Evolutionary conservation across 2,888 invertebrate species (phyloP), one percentile per base, ranked within the genome.

Genomic region (Euplagia quadripunctaria): DNA sequence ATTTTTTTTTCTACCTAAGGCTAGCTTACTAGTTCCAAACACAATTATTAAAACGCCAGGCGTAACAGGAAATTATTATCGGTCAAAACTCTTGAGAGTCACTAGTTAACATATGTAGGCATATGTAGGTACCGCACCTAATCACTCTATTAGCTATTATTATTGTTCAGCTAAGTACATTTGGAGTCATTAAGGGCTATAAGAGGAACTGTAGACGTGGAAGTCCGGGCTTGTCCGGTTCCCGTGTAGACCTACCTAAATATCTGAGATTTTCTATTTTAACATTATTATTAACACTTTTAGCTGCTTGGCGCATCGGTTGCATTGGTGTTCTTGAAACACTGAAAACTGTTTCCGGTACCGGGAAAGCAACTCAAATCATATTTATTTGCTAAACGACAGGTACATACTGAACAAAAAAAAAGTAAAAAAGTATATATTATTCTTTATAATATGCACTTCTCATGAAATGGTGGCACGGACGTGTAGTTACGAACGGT

Each of bases 81-180:
- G 46, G 55, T 49, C 17, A 58, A 66, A 64, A 55, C 55, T 14
- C 7, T 14, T 31, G 20, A 52, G 31, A 3, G 46, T 31, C 31
- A 31, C 17, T 64, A 64, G 16, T 41, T 63, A 52, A 8, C n/a
- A 64, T 52, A 58, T 16, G 52, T 64, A 71, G 63, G 71, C 20
- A 8, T n/a, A 9, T 8, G 8, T 63, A 73, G 66, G 75, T 73
- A 71, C 46, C 64, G 42, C 75, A 9, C 72, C 49, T 20, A 71
- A 71, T 65, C 43, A 11, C 49, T 63, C 31, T 46, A 65, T 71
- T 64, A 55, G 14, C 20, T 20, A 71, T 71, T 71, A 65, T n/a
- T n/a, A n/a, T n/a, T n/a, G 65, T 71, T 71, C 71, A 52, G 55
- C 71, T 71, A 55, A 46, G 42, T 55, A 55, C 12, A 3, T 12